Evolutionary conservation across 2,113 vertebrate species (phyloP), one percentile per base, ranked within the genome.

Genomic region (Ptilonorhynchus violaceus): DNA sequence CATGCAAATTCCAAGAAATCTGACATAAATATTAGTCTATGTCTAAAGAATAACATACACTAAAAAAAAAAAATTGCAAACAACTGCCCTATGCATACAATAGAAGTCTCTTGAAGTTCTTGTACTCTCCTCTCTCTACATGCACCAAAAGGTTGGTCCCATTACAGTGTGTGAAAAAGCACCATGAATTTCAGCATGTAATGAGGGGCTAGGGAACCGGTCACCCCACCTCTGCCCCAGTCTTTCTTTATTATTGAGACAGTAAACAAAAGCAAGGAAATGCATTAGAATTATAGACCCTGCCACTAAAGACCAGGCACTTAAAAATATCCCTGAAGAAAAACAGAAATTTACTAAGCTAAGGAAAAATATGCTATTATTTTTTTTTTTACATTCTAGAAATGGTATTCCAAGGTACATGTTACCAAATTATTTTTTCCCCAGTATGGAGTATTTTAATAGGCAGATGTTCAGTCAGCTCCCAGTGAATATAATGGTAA

Each of bases 261-360:
- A 69, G 67, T 44, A 82, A 91, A 92, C 55, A 90, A 94, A 91
- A 92, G 87, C 53, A 93, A 85, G n/a, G 66, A 47, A 33, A 35
- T 52, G n/a, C 85, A 89, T 66, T 66, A 64, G 41, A 83, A 79
- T 89, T 62, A 88, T 8, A 83, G 50, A 89, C n/a, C 15, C 8
- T 39, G n/a, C 7, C 25, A 66, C 24, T 53, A 30, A 78, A 94
- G 44, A 89, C 14, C 16, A 72, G 37, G 19, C 31, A 74, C n/a
- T 50, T 80, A 73, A 73, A 83, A 94, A 82, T 22, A 72, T 1
- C 13, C 22, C 53, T 73, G 20, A 89, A 46, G 58, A n/a, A 89
- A 94, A 89, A 64, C 7, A 93, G 4, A 10, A 19, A 50, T 70
- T 77, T 59, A 50, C 19, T 62, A 60, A 59, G 13, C 37, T 35